phyloP scores from a whole-genome alignment of 1,140 invertebrate species.

The Rhynchophorus ferrugineus region DNA sequence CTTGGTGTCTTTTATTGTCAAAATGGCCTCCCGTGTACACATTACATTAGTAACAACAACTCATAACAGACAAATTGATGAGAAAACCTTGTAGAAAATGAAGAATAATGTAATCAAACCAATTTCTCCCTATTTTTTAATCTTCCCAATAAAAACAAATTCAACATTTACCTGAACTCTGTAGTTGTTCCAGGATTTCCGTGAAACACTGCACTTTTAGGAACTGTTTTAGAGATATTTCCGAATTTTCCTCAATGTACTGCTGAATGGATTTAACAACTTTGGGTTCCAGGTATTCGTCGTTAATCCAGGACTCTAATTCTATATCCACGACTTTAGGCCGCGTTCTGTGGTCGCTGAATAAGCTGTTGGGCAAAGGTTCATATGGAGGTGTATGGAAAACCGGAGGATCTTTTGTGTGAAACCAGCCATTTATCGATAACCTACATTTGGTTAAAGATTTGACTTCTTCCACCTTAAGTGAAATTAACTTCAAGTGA shows the following conservation, averaged over 20 bases:
- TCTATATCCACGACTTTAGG: constrained; percentile 31
- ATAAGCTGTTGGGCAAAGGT: constrained; percentile 28
- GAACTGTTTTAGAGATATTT: constrained; percentile 49
- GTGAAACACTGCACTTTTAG: constrained; percentile 45
- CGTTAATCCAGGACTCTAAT: constrained; percentile 43
- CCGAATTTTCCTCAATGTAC: constrained; percentile 51
- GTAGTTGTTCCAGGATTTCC: constrained; percentile 42
- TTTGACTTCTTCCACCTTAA: constrained; percentile 57
- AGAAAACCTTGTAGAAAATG: not conserved
- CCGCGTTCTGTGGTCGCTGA: constrained; percentile 21
- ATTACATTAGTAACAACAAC: not conserved
- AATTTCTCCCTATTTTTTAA: no score
- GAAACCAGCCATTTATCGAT: constrained; percentile 72
- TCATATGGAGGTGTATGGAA: constrained; percentile 33
- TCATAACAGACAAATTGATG: no score
- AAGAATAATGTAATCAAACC: constrained; percentile 4
- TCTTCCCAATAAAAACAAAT: no score
- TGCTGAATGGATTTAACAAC: constrained; percentile 46
- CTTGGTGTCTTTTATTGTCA: no score
- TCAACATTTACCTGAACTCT: no score
- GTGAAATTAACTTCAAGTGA: not conserved
- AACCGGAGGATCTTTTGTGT: constrained; percentile 41
- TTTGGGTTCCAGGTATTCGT: constrained; percentile 44
- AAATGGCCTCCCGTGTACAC: no score
- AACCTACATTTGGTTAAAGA: constrained; percentile 53